phyloP scores from a whole-genome alignment of 2,797 vertebrate genomes.

The Macroramphosus scolopax region DNA sequence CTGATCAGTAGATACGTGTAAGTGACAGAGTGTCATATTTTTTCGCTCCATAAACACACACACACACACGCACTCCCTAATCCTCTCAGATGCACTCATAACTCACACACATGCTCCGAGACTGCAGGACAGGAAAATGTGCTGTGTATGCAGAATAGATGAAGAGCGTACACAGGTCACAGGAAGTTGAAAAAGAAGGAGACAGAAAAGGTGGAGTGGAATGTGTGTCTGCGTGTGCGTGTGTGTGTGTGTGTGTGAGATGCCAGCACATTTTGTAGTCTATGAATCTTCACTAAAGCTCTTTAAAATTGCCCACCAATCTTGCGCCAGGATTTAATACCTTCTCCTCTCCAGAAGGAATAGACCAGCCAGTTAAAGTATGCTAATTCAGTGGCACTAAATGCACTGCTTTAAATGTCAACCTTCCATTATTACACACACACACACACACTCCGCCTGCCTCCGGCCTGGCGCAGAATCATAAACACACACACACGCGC shows the following conservation, averaged over 20 bases:
- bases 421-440: conserved; percentile 68
- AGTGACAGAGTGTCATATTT: conserved; percentile 45
- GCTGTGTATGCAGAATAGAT: conserved; percentile 68
- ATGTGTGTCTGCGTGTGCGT: conserved; percentile 10
- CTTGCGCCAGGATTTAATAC: conserved; percentile 69
- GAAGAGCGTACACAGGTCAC: conserved; percentile 52
- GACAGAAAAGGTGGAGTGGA: conserved; percentile 25
- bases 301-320: conserved; percentile 71
- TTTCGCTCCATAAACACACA: conserved; percentile 37
- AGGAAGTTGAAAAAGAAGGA: conserved; percentile 35
- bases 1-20: conserved; percentile 53
- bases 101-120: conserved; percentile 56
- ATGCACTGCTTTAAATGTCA: conserved; percentile 77
- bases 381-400: conserved; percentile 74
- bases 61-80: conserved; percentile 18
- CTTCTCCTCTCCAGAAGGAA: conserved; percentile 58
- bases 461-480: conserved; percentile 30
- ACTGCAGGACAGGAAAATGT: conserved; percentile 46
- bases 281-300: conserved; percentile 71
- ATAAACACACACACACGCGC: conserved; percentile 36
- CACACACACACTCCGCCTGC: conserved; percentile 51
- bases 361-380: conserved; percentile 72
- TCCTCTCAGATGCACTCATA: conserved; percentile 44
- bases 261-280: conserved; percentile 60
- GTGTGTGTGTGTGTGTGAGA: conserved; percentile 34